phyloP scores from a whole-genome alignment of 2,113 vertebrate genomes.

The Ictidomys tridecemlineatus region DNA sequence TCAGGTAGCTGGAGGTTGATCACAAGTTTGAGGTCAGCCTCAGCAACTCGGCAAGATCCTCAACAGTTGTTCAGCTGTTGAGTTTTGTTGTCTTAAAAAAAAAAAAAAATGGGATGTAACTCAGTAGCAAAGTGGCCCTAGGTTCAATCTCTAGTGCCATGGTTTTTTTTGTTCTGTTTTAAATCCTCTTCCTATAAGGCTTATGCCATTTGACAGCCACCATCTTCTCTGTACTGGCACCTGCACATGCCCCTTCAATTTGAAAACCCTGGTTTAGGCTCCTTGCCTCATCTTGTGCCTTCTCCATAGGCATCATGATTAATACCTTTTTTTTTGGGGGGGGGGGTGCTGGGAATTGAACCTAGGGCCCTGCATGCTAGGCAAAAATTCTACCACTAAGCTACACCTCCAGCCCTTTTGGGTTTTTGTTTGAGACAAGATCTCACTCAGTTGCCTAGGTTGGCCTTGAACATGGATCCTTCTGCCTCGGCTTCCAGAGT shows the following conservation, averaged over 20 bases:
- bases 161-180: not conserved
- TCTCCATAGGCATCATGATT: not conserved
- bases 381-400: not conserved
- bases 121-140: no score
- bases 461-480: not conserved
- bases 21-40: not conserved
- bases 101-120: no score
- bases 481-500: not conserved
- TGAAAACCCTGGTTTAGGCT: not conserved
- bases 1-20: not conserved
- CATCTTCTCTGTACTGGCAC: not conserved
- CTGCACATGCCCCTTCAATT: not conserved
- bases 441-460: not conserved
- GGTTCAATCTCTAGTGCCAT: not conserved
- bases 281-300: not conserved
- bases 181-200: not conserved
- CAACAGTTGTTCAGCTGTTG: no score
- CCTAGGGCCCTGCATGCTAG: not conserved
- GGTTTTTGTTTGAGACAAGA: not conserved
- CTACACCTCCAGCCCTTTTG: not conserved
- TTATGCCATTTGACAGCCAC: not conserved
- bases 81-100: no score
- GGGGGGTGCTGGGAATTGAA: not conserved
- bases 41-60: not conserved
- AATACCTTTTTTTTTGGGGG: not conserved